Evolutionary conservation across 2,797 vertebrate species (phyloP), one percentile per base, ranked within the genome.

Genomic region (Rhinoraja longicauda): DNA sequence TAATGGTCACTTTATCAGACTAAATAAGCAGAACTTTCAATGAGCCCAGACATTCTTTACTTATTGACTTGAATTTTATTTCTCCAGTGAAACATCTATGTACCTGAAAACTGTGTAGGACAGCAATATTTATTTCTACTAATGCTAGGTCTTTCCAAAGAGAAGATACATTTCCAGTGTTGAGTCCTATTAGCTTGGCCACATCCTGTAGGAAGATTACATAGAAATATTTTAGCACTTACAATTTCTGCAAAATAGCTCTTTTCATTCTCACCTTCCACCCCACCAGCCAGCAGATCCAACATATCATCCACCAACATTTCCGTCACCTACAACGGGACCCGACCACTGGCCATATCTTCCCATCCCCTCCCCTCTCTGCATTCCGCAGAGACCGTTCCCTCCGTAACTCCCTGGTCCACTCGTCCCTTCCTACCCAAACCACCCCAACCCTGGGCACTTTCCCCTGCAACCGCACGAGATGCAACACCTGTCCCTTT

Each of bases 121-220:
- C 98, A 0, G 99, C 98, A 0, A 99, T 99, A 95, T 99, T 99
- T 95, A 99, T 98, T 95, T 99, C 99, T 95, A 99, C 99, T 94
- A 99, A 95, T 0, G 99, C 98, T 95, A 99, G 97, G 95, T 99
- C 99, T 95, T 99, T 99, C 99, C 99, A 99, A 93, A 99, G 96
- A 0, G 99, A 99, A 0, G 99, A 99, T 0, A 97, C 99, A 96
- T 99, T 99, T 94, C 97, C 97, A 94, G 98, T 99, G 94, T 99
- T 98, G 95, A 99, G 94, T 84, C 96, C 96, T 98, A 99, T 99
- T 95, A 96, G 97, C 94, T 96, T 98, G 93, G 98, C 99, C 76
- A 99, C 98, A 93, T 99, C 98, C 99, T 99, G 94, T 10, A 94
- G 95, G 32, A 1, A 29, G 36, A 76, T 73, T 53, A 73, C 45